Evolutionary conservation across 2,888 invertebrate species (phyloP), one percentile per base, ranked within the genome.

Genomic region (Tachina fera): DNA sequence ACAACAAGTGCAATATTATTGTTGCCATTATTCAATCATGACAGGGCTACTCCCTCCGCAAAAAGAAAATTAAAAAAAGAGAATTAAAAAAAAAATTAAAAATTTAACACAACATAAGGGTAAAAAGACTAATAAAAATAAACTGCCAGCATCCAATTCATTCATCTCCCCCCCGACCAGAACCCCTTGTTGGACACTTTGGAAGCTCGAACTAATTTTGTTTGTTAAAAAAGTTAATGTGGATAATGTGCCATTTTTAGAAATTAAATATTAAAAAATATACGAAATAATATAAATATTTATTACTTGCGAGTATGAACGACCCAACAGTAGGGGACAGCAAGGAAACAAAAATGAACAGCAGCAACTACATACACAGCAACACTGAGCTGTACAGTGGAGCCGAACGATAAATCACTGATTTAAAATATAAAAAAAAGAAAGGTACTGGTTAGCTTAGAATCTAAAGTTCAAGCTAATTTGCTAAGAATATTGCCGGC

Each of bases 241-340:
- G 77, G 51, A 83, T 83, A 84, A 81, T 84, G 76, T 61, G 76
- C 76, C 71, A 71, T 72, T 80, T 76, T 77, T 53, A 70, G 22
- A 60, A 76, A 84, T 84, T 76, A 84, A 84, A 84, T 80, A 80
- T 84, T 76, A 65, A 81, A 83, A 71, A 84, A 70, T 84, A 22
- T n/a, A 75, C 49, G 14, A 81, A 81, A 83, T 84, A 60, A 77
- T 77, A 81, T 84, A 84, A 81, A 84, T 84, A 84, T 84, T 84
- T 84, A 84, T 84, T 81, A 68, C 72, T 51, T 53, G 68, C n/a
- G 63, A 76, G 47, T 43, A 22, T 45, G 14, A 60, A 13, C 41
- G 16, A 1, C 49, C 45, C 19, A 51, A 9, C 1, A 13, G 11
- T 11, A 31, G 60, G 22, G 61, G 22, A 60, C 31, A n/a, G 16